Base-by-base conservation (phyloP, 2,888 invertebrate genomes). In the Clanis bilineata region DNA sequence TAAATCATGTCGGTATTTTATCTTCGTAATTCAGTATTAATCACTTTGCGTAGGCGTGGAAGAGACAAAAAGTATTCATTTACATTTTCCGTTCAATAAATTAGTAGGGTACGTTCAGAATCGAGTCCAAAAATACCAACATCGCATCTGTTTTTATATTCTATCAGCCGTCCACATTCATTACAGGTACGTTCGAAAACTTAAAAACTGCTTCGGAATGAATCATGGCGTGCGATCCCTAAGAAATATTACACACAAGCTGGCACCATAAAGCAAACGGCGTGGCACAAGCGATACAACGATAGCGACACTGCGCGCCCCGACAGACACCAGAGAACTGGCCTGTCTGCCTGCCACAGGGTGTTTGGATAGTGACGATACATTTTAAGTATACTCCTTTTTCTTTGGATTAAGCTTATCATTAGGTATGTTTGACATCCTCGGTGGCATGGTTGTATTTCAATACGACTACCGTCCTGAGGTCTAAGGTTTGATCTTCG, bases 201-300 rank as follows among this genome's bases (percentile, higher is more conserved):
- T 89, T 86, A 86, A 90, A 90, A 91, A 88, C 86, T 88, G 85
- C 80, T 80, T 76, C 70, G 79, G 83, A 86, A 90, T 92, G 88
- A 92, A 88, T 90, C 90, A 92, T 89, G 89, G 90, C 88, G 89
- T 90, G 90, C 89, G 89, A 90, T 90, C 87, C 86, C 81, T 85
- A 88, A 91, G 92, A 92, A 87, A 91, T 92, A 92, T 91, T 91
- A 90, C 90, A 88, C 85, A 82, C 77, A 77, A 83, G 85, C 90
- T 90, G 91, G 89, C 88, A 90, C 90, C 90, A 92, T 92, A 92
- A 92, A 92, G 88, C 90, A 91, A 90, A 90, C 87, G 86, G 85
- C 81, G 83, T 90, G 89, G 90, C 90, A 88, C 80, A 80, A 80
- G 85, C 90, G 91, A 91, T 92, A 91, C 91, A 90, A 86, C 88